Conservation (phyloP, 2,888 invertebrate genomes). For the Myopa tessellatipennis region DNA sequence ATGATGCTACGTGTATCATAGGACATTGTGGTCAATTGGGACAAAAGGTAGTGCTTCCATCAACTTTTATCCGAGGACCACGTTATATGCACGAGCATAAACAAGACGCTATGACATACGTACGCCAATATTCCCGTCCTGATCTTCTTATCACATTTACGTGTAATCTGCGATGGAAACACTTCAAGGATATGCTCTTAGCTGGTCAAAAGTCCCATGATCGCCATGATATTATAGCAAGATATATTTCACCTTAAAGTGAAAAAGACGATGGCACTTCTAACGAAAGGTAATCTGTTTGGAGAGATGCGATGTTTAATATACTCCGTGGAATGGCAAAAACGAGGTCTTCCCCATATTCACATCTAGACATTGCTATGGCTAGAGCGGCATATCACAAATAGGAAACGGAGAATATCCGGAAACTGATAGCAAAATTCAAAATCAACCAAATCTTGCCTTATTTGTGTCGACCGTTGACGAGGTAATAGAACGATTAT, state of each 20-base stretch:
- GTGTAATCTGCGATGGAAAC: slow-evolving; percentile 31
- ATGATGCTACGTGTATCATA: too few species aligned
- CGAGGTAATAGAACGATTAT: too few species aligned
- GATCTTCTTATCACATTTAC: slow-evolving; percentile 26
- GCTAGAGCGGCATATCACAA: slow-evolving; percentile 20
- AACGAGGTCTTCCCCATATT: slow-evolving; percentile 28
- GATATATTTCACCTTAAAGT: slow-evolving; percentile 33
- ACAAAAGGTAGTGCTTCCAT: not conserved
- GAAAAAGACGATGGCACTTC: slow-evolving; percentile 21
- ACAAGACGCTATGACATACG: not conserved
- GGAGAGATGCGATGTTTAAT: slow-evolving; percentile 27
- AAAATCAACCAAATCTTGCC: too few species aligned
- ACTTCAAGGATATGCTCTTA: not conserved
- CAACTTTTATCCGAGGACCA: not conserved
- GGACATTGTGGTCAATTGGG: not conserved
- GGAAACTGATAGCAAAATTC: too few species aligned
- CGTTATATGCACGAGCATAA: not conserved
- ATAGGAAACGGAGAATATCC: too few species aligned
- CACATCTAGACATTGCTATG: slow-evolving; percentile 35
- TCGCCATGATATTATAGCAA: slow-evolving; percentile 21
- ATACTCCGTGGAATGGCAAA: slow-evolving; percentile 25
- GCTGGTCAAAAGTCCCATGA: slow-evolving; percentile 31
- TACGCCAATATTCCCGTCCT: not conserved
- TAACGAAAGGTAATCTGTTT: slow-evolving; percentile 25
- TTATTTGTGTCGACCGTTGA: too few species aligned